A percentile compares a stretch with the other conserved stretches of the same genome.
These are phyloP conservation scores for Drosophila nigrodunni DNA, from an alignment of 1,140 invertebrate genomes.

Conservation along the genomic window DNA sequence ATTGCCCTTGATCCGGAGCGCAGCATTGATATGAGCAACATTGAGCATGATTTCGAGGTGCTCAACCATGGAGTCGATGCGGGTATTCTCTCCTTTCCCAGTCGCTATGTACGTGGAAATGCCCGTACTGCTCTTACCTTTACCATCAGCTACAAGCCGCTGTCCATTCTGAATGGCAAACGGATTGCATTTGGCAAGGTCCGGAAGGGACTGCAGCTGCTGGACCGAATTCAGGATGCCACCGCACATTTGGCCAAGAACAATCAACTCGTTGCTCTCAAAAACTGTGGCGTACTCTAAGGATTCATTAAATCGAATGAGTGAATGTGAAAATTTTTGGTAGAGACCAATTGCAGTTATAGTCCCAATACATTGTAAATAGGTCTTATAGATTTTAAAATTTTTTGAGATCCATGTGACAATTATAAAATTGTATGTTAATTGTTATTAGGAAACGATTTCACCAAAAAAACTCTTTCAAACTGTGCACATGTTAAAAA, in stretches of 20 bases:
- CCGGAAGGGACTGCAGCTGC: constrained; percentile 60
- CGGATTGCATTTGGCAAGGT: constrained; percentile 72
- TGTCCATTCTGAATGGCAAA: constrained; percentile 68
- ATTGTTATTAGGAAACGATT: not conserved
- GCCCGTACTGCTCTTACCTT: constrained; percentile 52
- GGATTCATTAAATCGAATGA: not conserved
- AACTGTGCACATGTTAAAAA: too few species aligned
- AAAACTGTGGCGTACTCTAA: constrained; percentile 56
- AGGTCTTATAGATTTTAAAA: constrained; percentile 6
- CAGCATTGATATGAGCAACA: constrained; percentile 40
- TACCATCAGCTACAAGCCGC: constrained; percentile 71
- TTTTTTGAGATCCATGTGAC: not conserved
- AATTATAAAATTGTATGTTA: constrained; percentile 35
- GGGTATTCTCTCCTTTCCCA: constrained; percentile 72
- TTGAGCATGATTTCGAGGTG: constrained; percentile 76
- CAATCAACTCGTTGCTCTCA: constrained; percentile 43
- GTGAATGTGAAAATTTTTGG: not conserved
- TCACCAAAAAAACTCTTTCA: not conserved
- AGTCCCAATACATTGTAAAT: not conserved
- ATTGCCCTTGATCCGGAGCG: constrained; percentile 40
- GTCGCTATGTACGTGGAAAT: constrained; percentile 62
- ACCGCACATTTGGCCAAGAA: constrained; percentile 49
- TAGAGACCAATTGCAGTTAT: not conserved
- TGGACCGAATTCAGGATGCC: constrained; percentile 59
- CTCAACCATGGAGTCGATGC: constrained; percentile 74